Evolutionary conservation across 1,140 invertebrate genomes (phyloP).

Genomic region (Helicorthomorpha holstii): DNA sequence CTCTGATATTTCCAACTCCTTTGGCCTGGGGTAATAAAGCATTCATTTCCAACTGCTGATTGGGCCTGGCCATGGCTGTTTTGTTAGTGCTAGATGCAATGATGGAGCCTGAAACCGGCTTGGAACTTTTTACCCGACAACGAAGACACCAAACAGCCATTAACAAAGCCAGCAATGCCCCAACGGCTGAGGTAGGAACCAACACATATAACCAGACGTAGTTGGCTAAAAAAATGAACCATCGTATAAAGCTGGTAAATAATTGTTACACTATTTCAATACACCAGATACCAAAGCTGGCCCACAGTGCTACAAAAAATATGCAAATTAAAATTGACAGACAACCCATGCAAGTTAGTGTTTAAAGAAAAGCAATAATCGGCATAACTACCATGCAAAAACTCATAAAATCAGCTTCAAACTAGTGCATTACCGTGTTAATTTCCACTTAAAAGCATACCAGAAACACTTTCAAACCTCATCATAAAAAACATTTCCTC

Average conservation of each 20-base stretch:
- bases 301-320: too few species aligned
- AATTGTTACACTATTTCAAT: too few species aligned
- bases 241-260: too few species aligned
- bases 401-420: too few species aligned
- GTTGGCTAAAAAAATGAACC: conserved; percentile 7
- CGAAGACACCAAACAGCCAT: conserved; percentile 24
- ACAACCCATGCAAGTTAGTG: too few species aligned
- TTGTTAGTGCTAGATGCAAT: neutral
- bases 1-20: conserved; percentile 22
- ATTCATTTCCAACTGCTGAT: conserved; percentile 57
- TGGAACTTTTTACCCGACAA: conserved; percentile 23
- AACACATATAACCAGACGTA: conserved; percentile 37
- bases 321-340: conserved; percentile 3
- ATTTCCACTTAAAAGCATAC: too few species aligned
- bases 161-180: conserved; percentile 31
- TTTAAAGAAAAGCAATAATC: too few species aligned
- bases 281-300: too few species aligned
- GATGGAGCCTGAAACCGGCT: neutral
- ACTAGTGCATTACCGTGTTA: too few species aligned
- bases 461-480: too few species aligned
- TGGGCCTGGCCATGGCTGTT: neutral
- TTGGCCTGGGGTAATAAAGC: conserved; percentile 42
- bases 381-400: too few species aligned
- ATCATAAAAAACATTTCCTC: too few species aligned
- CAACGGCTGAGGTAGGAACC: conserved; percentile 31